Base-by-base conservation (phyloP, 2,888 invertebrate species). In the Aradus depressus region DNA sequence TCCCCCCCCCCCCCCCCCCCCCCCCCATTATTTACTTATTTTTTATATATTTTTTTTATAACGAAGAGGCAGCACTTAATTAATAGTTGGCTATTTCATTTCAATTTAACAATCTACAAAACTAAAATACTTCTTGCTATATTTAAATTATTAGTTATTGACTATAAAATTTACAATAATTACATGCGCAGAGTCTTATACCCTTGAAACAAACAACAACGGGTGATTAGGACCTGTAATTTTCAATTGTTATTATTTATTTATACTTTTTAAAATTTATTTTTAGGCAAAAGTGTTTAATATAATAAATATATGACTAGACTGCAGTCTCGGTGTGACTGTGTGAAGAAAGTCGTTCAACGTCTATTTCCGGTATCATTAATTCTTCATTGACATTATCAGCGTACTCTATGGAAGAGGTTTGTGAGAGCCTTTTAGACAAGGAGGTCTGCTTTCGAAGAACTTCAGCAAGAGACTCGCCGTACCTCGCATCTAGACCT, bases 261-360 rank as follows among this genome's bases (percentile, higher is more conserved):
- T n/a, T n/a, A n/a, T n/a, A n/a, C n/a, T n/a, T n/a, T n/a, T n/a
- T n/a, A n/a, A n/a, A n/a, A n/a, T 23, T 19, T 16, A 14, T 42
- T 44, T 47, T 56, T 53, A 56, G 55, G 55, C 55, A 56, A 53
- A 51, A 53, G 53, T 56, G 53, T 53, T 44, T 44, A 39, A 31
- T 25, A 31, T 43, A 43, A 43, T 42, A 44, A 35, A 38, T 54
- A 50, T 47, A 41, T 54, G 52, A 58, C 68, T 88, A 90, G 70
- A 90, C 90, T 69, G 90, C 90, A 64, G 90, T 90, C 77, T 91
- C 90, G 66, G 90, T 91, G 76, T 91, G 90, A 75, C 86, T 87
- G 76, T 90, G 88, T 66, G 85, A 85, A 67, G 89, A 89, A 64
- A 90, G 80, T 63, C 89, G 82, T 75, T 90, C 90, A 68, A 89